Evolutionary conservation across 2,113 vertebrate genomes (phyloP), one percentile per base, ranked within the genome.

Genomic region (Meles meles): DNA sequence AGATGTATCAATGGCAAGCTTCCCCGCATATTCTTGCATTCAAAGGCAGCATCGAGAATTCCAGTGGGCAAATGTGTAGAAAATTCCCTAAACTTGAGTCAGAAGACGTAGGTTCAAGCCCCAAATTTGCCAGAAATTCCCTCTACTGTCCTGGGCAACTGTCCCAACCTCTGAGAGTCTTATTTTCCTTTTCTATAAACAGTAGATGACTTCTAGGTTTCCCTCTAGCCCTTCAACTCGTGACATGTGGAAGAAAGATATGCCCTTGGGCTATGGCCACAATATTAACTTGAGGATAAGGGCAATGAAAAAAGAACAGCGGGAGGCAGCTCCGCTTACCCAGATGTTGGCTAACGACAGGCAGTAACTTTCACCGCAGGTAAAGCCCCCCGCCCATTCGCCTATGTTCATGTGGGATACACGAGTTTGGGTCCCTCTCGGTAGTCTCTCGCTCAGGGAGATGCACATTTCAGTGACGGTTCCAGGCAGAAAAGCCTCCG

Each of bases 401-500:
- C 88, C 80, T 29, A 1, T 20, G 71, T 57, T 93, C 79, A 91
- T 67, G n/a, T 8, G 52, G 20, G 29, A 85, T 10, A 52, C 17
- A 83, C 69, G 95, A 10, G 34, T 84, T 11, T 52, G 65, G 71
- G 81, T 88, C 63, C 57, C 29, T 82, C 82, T 86, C 96, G 61
- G 23, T 7, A 49, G 44, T 77, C 57, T 77, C 57, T 92, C 84
- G 57, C 47, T 83, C 37, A 67, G 84, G 81, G 39, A 95, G 71
- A 95, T 23, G 71, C 84, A 84, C 81, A 90, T 88, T 85, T 74
- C 94, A 72, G 49, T 13, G 81, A 90, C 5, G 81, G 39, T 85
- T 88, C 42, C 39, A 93, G 80, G 84, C 71, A 91, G 93, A 95
- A 97, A 97, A 82, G 93, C 86, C 74, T 97, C 93, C 31, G 61